Base-by-base conservation (phyloP, 1,140 invertebrate species). In the Andricus grossulariae region DNA sequence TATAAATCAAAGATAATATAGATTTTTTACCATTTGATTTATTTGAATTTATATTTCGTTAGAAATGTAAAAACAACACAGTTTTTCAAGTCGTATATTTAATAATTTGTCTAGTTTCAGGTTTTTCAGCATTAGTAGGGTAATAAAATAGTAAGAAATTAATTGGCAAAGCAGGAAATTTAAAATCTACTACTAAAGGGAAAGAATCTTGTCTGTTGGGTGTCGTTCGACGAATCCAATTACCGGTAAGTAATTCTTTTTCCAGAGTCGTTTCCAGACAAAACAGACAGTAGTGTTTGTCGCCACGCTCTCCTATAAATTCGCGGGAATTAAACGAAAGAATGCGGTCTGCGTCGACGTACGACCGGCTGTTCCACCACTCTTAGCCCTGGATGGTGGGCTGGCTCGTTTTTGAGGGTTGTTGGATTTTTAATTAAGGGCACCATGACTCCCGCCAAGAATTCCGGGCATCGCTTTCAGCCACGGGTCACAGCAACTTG, bases 401-500 rank as follows among this genome's bases (percentile, higher is more conserved):
- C 66, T 76, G 81, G 83, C 86, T 87, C 86, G 87, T 85, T 84
- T 82, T 86, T 85, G 86, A 84, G 87, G 90, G 83, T 90, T 90
- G 90, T 91, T 92, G 90, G 90, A 91, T 91, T 92, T 92, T 91
- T 92, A 91, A 92, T 92, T 92, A 92, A 92, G 90, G 91, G 85
- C 87, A 84, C 88, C 85, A 90, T 89, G 90, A 89, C 88, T 91
- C 88, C 86, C 87, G 89, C 85, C 86, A 89, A 91, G 89, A 91
- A 91, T 91, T 89, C 88, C 85, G 78, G 84, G 89, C 86, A 90
- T 89, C 85, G 87, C 60, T 84, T 77, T 80, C 84, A 75, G 71
- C 73, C 72, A 77, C 79, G 74, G 70, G 60, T 73, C 73, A 78
- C 75, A 72, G 45, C 57, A 18, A 73, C 78, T 79, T 81, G 57